phyloP scores from a whole-genome alignment of 2,888 invertebrate species.

The Criorhina ranunculi region DNA sequence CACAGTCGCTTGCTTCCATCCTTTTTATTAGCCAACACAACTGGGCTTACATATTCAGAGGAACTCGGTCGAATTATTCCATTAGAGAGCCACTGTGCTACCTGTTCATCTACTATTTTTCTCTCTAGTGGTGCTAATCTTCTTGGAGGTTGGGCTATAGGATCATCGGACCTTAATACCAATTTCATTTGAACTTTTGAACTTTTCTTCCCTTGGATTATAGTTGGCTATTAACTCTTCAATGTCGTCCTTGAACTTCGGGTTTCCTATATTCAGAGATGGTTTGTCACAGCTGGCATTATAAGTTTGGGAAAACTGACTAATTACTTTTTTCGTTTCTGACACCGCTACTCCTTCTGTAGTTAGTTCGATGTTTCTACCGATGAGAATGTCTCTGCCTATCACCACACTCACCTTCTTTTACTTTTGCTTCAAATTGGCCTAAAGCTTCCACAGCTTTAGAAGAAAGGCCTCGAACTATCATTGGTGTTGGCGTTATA shows the following conservation, averaged over 20 bases:
- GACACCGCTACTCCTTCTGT: not conserved
- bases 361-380: not conserved
- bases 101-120: slow-evolving; percentile 9
- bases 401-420: not conserved
- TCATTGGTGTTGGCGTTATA: too few species aligned
- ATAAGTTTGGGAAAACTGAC: not conserved
- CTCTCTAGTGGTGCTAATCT: slow-evolving; percentile 2
- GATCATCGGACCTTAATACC: slow-evolving; percentile 2
- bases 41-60: slow-evolving; percentile 10
- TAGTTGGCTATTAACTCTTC: too few species aligned
- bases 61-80: slow-evolving; percentile 13
- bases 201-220: too few species aligned
- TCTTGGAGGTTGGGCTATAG: slow-evolving; percentile 9
- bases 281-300: too few species aligned
- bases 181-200: slow-evolving; percentile 10
- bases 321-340: not conserved
- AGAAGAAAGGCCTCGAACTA: too few species aligned
- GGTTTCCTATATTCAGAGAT: too few species aligned
- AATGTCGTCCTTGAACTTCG: too few species aligned
- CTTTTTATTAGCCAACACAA: slow-evolving; percentile 16
- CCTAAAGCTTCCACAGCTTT: too few species aligned
- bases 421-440: too few species aligned
- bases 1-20: slow-evolving; percentile 21
- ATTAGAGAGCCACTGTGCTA: slow-evolving; percentile 5
- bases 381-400: not conserved